Evolutionary conservation across 2,797 vertebrate species (phyloP), one percentile per base, ranked within the genome.

Genomic region (Coregonus suidteri): DNA sequence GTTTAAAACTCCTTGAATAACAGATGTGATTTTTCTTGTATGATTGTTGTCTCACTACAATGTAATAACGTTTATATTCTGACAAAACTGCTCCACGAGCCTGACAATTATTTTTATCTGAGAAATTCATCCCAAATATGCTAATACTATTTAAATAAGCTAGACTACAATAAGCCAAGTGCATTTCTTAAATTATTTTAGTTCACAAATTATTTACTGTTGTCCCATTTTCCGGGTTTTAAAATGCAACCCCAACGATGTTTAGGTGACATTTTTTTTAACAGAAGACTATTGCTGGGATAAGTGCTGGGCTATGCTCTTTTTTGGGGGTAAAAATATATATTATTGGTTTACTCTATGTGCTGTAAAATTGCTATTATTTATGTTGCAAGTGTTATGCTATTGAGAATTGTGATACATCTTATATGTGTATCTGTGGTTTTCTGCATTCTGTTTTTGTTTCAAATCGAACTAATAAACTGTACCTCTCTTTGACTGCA

Each of bases 291-390:
- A 7, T 31, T 41, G 34, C 41, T 47, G 41, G 41, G 41, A 47
- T 47, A 47, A 82, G 74, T 84, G 76, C 74, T 51, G 52, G 75
- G 56, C 41, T 76, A 70, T 52, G 52, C 51, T 64, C 73, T 70
- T 53, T 64, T 37, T 62, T 62, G 9, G 52, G 67, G 4, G 83
- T 74, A 56, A 75, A 74, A 83, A 83, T 52, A 74, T 18, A 75
- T 64, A 82, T 30, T 65, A 5, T 65, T 35, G 7, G 15, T 68
- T 68, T 68, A 68, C 66, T 68, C 7, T 70, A 67, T 71, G 70
- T 75, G 76, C 87, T 89, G 85, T 87, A 89, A 73, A 86, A 82
- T 68, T 84, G 81, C 77, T 86, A 30, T 89, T 90, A 91, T 92
- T 91, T 91, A 92, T 86, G 85, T 74, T 11, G 6, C 73, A 73